Base-by-base conservation (phyloP, 2,888 invertebrate species). In the Vesta saturnalis region DNA sequence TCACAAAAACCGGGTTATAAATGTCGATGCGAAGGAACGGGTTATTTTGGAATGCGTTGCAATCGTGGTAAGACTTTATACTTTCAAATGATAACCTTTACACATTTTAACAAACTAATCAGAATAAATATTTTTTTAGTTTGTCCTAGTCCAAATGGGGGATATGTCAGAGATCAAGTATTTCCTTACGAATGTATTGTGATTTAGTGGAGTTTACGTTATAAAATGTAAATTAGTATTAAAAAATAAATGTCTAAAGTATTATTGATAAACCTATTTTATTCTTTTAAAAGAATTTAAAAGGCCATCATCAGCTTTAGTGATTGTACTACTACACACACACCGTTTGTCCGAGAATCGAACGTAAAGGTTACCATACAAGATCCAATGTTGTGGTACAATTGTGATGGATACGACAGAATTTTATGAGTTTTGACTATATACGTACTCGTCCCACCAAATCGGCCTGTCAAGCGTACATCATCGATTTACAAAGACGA, bases 11-110 rank as follows among this genome's bases (percentile, higher is more conserved):
- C 90, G 0, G 90, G 91, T 8, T 92, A 85, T 81, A 86, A 87
- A 75, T 92, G 92, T 79, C 86, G 89, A 74, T 92, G 92, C 78
- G 91, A 90, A 76, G 91, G 91, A 61, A 91, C 92, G n/a, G 92
- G 92, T 54, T 92, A 84, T 80, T 91, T 90, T 77, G 93, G 94
- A 0, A 85, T 86, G 59, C 86, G 88, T 61, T 93, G 93, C 81
- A 90, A 91, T 77, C 88, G 87, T 86, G 89, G 93, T 88, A 84
- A 83, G 77, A 77, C 73, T 65, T 46, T 61, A 39, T 54, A 62
- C 15, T 46, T 54, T 10, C 23, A 54, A 46, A n/a, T 5, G 23
- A 39, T 39, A 39, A 39, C 39, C 39, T 39, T 39, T 39, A 12
- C 8, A 39, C 39, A 2, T 39, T n/a, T 39, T 8, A n/a, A n/a